Conservation (phyloP, 2,113 vertebrate species). For the Bufo gargarizans region DNA sequence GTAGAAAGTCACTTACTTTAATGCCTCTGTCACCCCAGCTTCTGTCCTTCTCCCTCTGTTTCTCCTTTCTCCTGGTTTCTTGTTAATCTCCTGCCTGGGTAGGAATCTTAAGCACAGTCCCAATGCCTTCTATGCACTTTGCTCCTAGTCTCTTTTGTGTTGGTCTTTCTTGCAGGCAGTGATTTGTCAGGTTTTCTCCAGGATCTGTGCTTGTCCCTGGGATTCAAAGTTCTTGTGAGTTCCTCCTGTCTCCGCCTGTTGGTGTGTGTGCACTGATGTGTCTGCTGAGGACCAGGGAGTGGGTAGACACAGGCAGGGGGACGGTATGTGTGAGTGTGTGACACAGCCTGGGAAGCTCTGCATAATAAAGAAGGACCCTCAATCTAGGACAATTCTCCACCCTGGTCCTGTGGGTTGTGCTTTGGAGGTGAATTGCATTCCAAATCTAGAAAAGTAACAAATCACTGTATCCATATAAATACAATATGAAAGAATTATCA, state of each 20-base stretch:
- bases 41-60: background rate
- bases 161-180: background rate
- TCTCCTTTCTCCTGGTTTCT: slow-evolving; percentile 12
- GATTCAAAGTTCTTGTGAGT: background rate
- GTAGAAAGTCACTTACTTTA: slow-evolving; percentile 31
- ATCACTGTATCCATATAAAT: background rate
- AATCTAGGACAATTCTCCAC: background rate
- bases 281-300: background rate
- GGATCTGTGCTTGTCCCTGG: background rate
- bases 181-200: background rate
- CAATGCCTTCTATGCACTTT: background rate
- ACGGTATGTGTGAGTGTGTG: background rate
- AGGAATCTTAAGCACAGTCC: background rate
- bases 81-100: slow-evolving; percentile 5
- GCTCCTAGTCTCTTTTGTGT: background rate
- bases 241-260: background rate
- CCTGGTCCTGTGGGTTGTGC: background rate
- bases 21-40: slow-evolving; percentile 10
- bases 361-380: background rate
- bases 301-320: background rate
- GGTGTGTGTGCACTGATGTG: slow-evolving; percentile 12
- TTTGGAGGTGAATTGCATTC: background rate
- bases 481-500: background rate
- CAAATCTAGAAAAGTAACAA: background rate
- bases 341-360: background rate